Evolutionary conservation across 2,888 invertebrate species (phyloP).

Genomic region (Maniola hyperantus): DNA sequence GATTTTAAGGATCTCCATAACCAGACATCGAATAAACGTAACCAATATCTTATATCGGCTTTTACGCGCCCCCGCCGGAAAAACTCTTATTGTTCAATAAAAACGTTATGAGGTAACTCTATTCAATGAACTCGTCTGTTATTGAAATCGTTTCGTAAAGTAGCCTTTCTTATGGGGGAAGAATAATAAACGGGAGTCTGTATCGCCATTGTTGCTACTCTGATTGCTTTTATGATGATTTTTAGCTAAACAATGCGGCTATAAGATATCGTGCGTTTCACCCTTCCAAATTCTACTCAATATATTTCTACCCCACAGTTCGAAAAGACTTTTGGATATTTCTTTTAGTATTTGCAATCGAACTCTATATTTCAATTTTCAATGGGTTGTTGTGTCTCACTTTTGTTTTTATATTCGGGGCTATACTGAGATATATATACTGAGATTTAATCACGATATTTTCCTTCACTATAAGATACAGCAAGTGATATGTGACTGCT

Average conservation of each 20-base stretch:
- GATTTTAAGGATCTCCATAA: conserved; percentile 12
- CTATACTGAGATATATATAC: too few species aligned
- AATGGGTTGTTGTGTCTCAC: too few species aligned
- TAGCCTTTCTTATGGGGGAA: conserved; percentile 61
- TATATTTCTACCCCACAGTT: conserved; percentile 2
- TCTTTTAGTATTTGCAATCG: background rate
- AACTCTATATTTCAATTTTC: too few species aligned
- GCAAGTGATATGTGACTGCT: too few species aligned
- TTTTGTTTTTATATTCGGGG: too few species aligned
- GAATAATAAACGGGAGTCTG: conserved; percentile 59
- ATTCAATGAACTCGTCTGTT: conserved; percentile 77
- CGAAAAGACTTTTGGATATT: conserved; percentile 14
- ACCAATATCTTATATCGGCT: conserved; percentile 67
- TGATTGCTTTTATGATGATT: conserved; percentile 56
- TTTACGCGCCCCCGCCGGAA: conserved; percentile 59
- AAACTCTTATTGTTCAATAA: conserved; percentile 78
- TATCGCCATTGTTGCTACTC: conserved; percentile 55
- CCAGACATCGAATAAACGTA: conserved; percentile 51
- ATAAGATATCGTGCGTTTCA: conserved; percentile 33
- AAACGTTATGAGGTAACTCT: conserved; percentile 80
- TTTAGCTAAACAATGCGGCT: conserved; percentile 42
- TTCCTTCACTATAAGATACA: too few species aligned
- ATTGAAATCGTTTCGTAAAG: conserved; percentile 77
- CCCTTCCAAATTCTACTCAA: conserved; percentile 31
- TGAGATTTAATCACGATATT: too few species aligned